Conservation (phyloP, 2,888 invertebrate genomes). For the Macaria notata region DNA sequence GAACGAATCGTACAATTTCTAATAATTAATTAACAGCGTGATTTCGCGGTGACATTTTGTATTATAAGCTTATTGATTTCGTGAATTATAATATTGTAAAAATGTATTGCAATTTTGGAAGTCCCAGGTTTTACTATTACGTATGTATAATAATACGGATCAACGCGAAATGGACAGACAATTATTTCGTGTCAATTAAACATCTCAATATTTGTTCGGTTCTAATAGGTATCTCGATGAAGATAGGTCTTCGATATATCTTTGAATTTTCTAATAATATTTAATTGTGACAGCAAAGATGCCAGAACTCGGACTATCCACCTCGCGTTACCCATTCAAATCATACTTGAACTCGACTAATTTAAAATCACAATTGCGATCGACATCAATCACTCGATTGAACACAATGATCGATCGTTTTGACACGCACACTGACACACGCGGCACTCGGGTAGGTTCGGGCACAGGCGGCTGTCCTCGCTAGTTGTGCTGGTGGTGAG, state of each 20-base stretch:
- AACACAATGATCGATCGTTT: slow-evolving; percentile 38
- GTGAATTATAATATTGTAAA: slow-evolving; percentile 53
- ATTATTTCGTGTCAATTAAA: neutral
- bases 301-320: slow-evolving; percentile 22
- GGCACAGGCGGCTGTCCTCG: slow-evolving; percentile 11
- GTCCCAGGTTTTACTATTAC: slow-evolving; percentile 50
- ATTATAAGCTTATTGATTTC: slow-evolving; percentile 47
- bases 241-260: no score
- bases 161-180: slow-evolving; percentile 36
- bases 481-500: slow-evolving; percentile 37
- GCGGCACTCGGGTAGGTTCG: slow-evolving; percentile 22
- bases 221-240: neutral
- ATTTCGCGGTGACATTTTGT: slow-evolving; percentile 28
- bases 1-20: slow-evolving; percentile 34
- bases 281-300: no score
- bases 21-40: slow-evolving; percentile 35
- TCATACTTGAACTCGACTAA: slow-evolving; percentile 34
- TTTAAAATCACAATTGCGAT: slow-evolving; percentile 38
- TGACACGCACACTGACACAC: slow-evolving; percentile 32
- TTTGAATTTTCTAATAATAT: no score
- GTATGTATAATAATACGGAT: slow-evolving; percentile 27
- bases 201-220: no score
- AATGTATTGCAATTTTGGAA: slow-evolving; percentile 60
- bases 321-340: slow-evolving; percentile 22
- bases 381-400: slow-evolving; percentile 36